Evolutionary conservation across 2,113 vertebrate genomes (phyloP), one percentile per base, ranked within the genome.

Genomic region (Apteryx mantelli): DNA sequence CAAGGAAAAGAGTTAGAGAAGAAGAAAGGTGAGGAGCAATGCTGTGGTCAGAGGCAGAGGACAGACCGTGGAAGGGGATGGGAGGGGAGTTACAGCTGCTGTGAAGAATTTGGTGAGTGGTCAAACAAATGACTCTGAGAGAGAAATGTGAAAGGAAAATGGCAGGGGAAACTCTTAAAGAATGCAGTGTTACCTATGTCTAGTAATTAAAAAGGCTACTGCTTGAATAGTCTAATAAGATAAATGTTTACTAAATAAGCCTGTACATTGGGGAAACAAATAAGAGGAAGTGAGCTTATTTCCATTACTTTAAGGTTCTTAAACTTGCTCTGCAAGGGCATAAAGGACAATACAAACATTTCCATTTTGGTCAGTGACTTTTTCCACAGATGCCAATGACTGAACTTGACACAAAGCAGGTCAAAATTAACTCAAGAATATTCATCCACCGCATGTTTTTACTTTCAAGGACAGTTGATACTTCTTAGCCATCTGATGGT

Each of bases 71-170:
- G 19, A 42, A 78, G 36, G 52, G 64, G 89, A 94, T 38, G 17
- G 50, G 22, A 64, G 7, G 9, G 46, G 36, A 34, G 4, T 42
- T 82, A 87, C 3, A 19, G 13, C 44, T 78, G 42, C 80, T 93
- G 82, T 74, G 84, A 79, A 96, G 77, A 94, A 84, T 58, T 68
- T 83, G 17, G 22, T 83, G 69, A 94, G 30, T 68, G 21, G 69
- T 78, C 87, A 87, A 50, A 85, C 63, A 42, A 94, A 75, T 56
- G 30, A 75, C 50, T 81, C 18, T 28, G 44, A 65, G 42, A 95
- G n/a, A 66, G 60, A 91, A 93, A 94, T 38, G 38, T 53, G 36
- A 32, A 88, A 34, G 76, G 71, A 61, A 79, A 73, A 71, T 30
- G 18, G 28, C 28, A 22, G 34, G 3, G 38, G 8, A 42, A 53